Base-by-base conservation (phyloP, 2,888 invertebrate genomes). In the Lamellibrachia satsuma region DNA sequence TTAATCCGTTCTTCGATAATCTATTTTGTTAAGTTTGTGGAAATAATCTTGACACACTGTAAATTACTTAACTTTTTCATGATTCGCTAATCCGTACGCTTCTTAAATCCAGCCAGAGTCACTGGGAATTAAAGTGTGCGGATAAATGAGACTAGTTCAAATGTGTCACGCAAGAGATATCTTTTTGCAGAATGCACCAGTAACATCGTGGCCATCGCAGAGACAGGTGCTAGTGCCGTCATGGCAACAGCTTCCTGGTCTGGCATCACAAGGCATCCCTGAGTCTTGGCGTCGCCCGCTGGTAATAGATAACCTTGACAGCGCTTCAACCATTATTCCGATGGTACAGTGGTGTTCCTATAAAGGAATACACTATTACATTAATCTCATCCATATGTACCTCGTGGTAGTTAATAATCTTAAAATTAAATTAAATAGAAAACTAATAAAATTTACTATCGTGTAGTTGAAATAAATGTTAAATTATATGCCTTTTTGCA, bases 181-280 rank as follows among this genome's bases (percentile, higher is more conserved):
- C 90, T 91, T 90, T 7, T 92, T 92, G 7, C 95, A 97, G 97
- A 97, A 97, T 95, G 97, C 97, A n/a, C 97, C 97, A 7, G 97
- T 97, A 96, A 97, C 97, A 92, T 97, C 97, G 8, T 98, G 98
- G 98, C 97, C 98, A 15, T 97, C 97, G 52, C 97, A 97, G 95
- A 97, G 98, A 39, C 98, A 98, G 96, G 98, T 98, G 0, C 97
- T 98, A 94, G 98, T 98, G 92, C 97, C 97, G 4, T 98, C 98
- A 4, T 98, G 98, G 98, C 98, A 98, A 95, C 98, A 98, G 95
- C 97, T 98, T 94, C 96, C 75, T 22, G 75, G 75, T 11, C 94
- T 96, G 52, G 94, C 95, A 4, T 92, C 94, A 15, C 95, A 95
- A 93, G 94, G 94, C 52, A 94, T 96, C 27, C 94, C 96, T 2